phyloP scores from a whole-genome alignment of 2,113 vertebrate species.

The Oriolus oriolus region DNA sequence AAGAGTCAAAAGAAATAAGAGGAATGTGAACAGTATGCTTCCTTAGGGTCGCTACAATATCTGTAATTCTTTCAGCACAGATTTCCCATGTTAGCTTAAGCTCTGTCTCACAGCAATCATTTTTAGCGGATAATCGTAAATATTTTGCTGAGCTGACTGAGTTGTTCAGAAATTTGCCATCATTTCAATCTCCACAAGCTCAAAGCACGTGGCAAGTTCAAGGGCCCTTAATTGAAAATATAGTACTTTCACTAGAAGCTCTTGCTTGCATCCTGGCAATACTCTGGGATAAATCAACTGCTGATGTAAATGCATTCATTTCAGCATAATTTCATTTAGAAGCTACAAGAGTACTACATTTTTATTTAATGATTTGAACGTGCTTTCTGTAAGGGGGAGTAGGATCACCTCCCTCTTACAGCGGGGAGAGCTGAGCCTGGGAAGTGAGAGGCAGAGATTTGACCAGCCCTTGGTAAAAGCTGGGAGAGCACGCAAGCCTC shows the following conservation, averaged over 20 bases:
- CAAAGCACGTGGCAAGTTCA: background rate
- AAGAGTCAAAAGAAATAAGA: constrained; percentile 24
- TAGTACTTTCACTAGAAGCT: background rate
- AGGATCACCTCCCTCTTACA: background rate
- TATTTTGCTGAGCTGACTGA: background rate
- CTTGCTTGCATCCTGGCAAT: background rate
- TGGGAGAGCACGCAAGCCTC: background rate
- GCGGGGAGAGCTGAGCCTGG: background rate
- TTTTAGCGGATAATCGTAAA: background rate
- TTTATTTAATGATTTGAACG: background rate
- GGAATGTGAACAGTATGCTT: constrained; percentile 25
- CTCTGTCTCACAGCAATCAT: background rate
- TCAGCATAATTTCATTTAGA: background rate
- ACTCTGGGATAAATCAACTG: background rate
- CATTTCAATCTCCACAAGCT: background rate
- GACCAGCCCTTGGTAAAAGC: background rate
- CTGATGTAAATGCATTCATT: background rate
- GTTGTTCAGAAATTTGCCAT: background rate
- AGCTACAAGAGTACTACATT: background rate
- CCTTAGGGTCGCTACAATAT: background rate
- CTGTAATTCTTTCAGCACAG: background rate
- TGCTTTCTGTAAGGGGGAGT: background rate
- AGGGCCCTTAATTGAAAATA: constrained; percentile 13
- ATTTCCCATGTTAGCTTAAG: constrained; percentile 2
- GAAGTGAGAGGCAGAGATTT: background rate